phyloP scores from a whole-genome alignment of 2,113 vertebrate genomes.

The Canis aureus region DNA sequence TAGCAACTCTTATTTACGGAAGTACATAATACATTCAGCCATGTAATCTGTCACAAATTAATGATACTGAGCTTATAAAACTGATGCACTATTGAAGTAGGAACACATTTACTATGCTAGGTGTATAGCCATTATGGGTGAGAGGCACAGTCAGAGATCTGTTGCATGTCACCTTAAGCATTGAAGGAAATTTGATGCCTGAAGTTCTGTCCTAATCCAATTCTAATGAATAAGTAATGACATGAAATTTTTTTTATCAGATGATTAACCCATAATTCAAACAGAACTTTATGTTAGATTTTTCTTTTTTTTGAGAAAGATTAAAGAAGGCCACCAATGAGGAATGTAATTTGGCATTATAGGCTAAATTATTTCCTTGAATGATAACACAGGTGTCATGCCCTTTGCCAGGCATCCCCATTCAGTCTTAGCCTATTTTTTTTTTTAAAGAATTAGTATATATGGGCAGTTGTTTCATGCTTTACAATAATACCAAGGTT shows the following conservation, averaged over 20 bases:
- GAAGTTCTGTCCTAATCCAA: not conserved
- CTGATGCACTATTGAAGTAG: not conserved
- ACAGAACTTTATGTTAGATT: not conserved
- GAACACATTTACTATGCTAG: not conserved
- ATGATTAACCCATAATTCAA: not conserved
- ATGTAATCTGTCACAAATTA: not conserved
- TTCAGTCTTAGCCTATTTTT: not conserved
- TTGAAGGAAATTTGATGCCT: not conserved
- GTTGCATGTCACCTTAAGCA: not conserved
- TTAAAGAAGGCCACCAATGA: not conserved
- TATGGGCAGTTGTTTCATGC: not conserved
- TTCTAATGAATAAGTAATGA: not conserved
- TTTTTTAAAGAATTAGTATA: not conserved
- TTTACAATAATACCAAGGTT: not conserved
- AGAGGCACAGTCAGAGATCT: not conserved
- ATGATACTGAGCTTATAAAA: not conserved
- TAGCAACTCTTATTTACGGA: not conserved
- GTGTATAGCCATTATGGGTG: not conserved
- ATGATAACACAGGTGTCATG: not conserved
- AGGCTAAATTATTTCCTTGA: not conserved
- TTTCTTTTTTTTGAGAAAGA: not conserved
- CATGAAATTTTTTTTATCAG: not conserved
- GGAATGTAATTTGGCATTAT: constrained; percentile 11
- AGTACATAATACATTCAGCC: rapidly evolving
- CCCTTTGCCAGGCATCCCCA: not conserved